Conservation (phyloP, 2,113 vertebrate genomes). For the Sarotherodon lohbergeri region DNA sequence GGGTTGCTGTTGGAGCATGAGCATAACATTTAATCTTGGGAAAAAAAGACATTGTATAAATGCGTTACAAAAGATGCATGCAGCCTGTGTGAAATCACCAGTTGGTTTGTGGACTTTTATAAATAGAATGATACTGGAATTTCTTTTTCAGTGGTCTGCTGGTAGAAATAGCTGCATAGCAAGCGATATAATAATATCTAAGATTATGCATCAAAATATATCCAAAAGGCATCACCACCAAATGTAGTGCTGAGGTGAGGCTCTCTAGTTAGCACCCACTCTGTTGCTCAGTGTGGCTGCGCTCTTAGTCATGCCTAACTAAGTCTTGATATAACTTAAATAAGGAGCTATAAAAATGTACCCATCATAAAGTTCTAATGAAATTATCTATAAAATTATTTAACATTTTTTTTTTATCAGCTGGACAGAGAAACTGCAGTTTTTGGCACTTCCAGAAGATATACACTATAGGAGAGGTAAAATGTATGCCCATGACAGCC, state of each 20-base stretch:
- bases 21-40: not conserved
- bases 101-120: not conserved
- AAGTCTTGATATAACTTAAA: not conserved
- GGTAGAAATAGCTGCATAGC: not conserved
- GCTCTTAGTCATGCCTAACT: not conserved
- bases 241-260: not conserved
- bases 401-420: not conserved
- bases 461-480: not conserved
- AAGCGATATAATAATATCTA: not conserved
- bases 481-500: not conserved
- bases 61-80: not conserved
- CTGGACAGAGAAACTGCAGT: not conserved
- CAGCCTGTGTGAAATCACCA: not conserved
- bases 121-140: not conserved
- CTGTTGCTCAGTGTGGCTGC: not conserved
- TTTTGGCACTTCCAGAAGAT: not conserved
- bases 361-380: not conserved
- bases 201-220: not conserved
- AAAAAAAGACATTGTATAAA: not conserved
- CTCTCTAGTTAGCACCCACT: not conserved
- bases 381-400: not conserved
- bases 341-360: not conserved
- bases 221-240: not conserved
- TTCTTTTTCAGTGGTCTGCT: not conserved
- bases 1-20: not conserved